Evolutionary conservation across 2,888 invertebrate species (phyloP).

Genomic region (Hololepta plana): DNA sequence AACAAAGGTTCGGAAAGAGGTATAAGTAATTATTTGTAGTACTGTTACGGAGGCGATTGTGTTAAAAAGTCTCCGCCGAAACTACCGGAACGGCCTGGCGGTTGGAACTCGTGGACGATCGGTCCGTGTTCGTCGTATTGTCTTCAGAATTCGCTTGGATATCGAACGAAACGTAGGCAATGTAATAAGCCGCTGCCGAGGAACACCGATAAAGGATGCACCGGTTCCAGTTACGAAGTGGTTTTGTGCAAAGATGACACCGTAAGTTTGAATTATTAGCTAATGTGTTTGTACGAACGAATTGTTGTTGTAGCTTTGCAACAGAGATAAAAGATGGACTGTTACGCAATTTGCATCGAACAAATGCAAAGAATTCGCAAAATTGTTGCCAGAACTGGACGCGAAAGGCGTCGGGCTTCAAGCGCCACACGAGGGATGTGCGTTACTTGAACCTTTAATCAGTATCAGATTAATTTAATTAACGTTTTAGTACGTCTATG

Average conservation of each 20-base stretch:
- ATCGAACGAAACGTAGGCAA: conserved; percentile 33
- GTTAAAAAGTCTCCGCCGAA: conserved; percentile 25
- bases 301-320: conserved; percentile 9
- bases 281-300: conserved; percentile 1
- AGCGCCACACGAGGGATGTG: conserved; percentile 52
- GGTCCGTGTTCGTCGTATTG: conserved; percentile 49
- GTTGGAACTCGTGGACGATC: conserved; percentile 47
- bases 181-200: conserved; percentile 34
- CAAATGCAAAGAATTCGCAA: conserved; percentile 45
- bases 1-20: neutral
- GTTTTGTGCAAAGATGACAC: conserved; percentile 46
- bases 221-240: conserved; percentile 44
- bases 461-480: too few relatives aligned
- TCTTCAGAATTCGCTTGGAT: conserved; percentile 41
- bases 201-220: conserved; percentile 37
- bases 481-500: conserved; percentile 45
- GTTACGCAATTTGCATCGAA: conserved; percentile 39
- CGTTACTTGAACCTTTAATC: too few relatives aligned
- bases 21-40: conserved; percentile 24
- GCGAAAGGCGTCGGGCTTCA: conserved; percentile 49
- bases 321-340: conserved; percentile 26
- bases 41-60: conserved; percentile 50
- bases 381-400: conserved; percentile 40
- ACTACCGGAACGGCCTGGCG: conserved; percentile 27
- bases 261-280: conserved; percentile 20